A percentile compares a stretch with the other conserved stretches of the same genome.
These are phyloP conservation scores for Thelaira solivaga DNA, from an alignment of 2,888 invertebrate genomes.

Conservation along the genomic window DNA sequence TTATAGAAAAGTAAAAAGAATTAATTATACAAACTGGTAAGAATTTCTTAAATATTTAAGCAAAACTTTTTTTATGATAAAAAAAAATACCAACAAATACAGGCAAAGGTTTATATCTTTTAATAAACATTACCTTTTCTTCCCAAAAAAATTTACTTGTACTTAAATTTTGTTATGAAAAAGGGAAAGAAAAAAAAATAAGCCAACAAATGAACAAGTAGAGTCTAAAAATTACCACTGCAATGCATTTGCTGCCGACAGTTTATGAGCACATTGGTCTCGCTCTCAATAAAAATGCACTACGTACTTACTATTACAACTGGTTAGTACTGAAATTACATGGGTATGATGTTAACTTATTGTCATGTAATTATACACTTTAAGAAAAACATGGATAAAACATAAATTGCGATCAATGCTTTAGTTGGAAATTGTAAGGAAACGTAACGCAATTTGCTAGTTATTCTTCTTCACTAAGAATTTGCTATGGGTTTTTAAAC, in stretches of 20 bases:
- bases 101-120: slow-evolving; percentile 28
- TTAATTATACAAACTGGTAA: slow-evolving; percentile 33
- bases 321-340: slow-evolving; percentile 10
- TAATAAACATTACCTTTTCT: slow-evolving; percentile 50
- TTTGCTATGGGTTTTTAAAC: too few species aligned
- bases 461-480: too few species aligned
- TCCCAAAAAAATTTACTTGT: slow-evolving; percentile 22
- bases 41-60: slow-evolving; percentile 35
- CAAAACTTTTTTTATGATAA: slow-evolving; percentile 29
- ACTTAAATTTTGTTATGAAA: background rate
- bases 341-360: background rate
- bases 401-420: too few species aligned
- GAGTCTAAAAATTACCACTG: slow-evolving; percentile 41
- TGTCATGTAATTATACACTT: background rate
- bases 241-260: slow-evolving; percentile 59
- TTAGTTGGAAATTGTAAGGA: too few species aligned
- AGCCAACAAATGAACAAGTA: background rate
- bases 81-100: slow-evolving; percentile 2
- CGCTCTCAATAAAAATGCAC: slow-evolving; percentile 55
- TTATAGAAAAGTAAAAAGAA: slow-evolving; percentile 18
- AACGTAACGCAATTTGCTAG: too few species aligned
- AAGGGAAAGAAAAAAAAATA: too few species aligned
- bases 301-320: background rate
- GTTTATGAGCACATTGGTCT: slow-evolving; percentile 61
- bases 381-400: background rate